A percentile compares a stretch with the other conserved stretches of the same genome.
phyloP scores from a whole-genome alignment of 2,888 invertebrate genomes.

The Agrenia bidenticulata region DNA sequence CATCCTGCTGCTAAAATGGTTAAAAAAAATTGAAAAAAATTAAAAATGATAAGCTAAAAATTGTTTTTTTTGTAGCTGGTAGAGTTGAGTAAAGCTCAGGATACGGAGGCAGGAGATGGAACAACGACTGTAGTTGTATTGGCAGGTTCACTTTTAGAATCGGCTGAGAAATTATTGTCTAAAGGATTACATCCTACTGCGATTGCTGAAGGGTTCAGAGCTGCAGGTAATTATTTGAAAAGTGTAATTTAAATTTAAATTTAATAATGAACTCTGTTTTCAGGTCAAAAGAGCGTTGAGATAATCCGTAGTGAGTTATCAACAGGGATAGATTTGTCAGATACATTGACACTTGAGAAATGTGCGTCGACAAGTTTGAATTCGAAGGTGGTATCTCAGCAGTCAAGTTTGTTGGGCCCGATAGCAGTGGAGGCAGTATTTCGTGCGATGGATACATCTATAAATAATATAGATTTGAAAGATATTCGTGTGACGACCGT shows the following conservation, averaged over 20 bases:
- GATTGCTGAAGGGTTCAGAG: constrained; percentile 95
- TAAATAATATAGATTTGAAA: constrained; percentile 81
- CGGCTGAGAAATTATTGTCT: constrained; percentile 84
- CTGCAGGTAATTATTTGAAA: constrained; percentile 70
- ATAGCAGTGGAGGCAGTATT: constrained; percentile 97
- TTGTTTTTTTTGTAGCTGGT: constrained; percentile 70
- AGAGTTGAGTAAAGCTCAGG: constrained; percentile 96
- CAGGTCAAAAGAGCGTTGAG: constrained; percentile 34
- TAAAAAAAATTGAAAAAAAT: too few relatives aligned
- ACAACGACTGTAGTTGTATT: constrained; percentile 98
- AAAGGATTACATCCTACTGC: constrained; percentile 97
- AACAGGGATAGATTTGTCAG: constrained; percentile 45
- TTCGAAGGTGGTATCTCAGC: constrained; percentile 98
- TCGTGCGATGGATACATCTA: constrained; percentile 70
- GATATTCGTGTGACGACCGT: constrained; percentile 97
- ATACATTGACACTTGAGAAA: constrained; percentile 61
- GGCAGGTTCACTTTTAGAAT: constrained; percentile 93
- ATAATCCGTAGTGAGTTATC: constrained; percentile 49
- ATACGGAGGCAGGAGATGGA: constrained; percentile 98
- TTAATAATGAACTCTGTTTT: background rate
- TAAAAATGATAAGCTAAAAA: too few relatives aligned
- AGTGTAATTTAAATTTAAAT: background rate
- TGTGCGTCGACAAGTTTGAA: constrained; percentile 97
- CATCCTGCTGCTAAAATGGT: constrained; percentile 99
- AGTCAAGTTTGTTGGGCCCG: constrained; percentile 91